A percentile compares a stretch with the other conserved stretches of the same genome.
Conservation (phyloP, 2,797 vertebrate species). For the Rhincodon typus region DNA sequence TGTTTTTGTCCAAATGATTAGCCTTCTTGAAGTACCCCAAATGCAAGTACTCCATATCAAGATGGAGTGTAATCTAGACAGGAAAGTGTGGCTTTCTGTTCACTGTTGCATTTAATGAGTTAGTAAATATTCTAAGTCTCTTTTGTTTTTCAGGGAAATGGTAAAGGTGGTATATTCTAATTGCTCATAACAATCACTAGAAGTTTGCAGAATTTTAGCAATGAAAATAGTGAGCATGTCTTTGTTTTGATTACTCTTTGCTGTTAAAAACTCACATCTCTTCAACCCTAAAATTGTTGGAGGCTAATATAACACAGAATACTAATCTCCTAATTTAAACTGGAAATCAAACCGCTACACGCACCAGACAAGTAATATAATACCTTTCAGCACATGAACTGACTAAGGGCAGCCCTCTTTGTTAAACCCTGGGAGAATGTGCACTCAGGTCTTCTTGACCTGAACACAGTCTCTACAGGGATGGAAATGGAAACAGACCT, state of each 20-base stretch:
- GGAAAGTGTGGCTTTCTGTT: background rate
- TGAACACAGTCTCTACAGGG: background rate
- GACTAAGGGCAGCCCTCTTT: constrained; percentile 6
- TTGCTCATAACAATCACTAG: background rate
- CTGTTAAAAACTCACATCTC: constrained; percentile 2
- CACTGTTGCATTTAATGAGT: background rate
- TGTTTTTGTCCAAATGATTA: background rate
- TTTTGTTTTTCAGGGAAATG: background rate
- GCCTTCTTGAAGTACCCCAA: background rate
- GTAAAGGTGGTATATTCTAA: background rate
- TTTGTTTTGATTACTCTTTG: constrained; percentile 12
- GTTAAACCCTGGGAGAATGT: background rate
- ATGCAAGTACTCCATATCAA: background rate
- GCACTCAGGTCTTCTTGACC: background rate
- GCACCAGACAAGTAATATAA: constrained; percentile 14
- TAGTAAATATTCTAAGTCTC: background rate
- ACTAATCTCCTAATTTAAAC: constrained; percentile 14
- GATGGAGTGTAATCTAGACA: background rate
- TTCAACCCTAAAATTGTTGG: background rate
- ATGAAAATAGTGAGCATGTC: background rate
- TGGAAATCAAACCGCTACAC: constrained; percentile 9
- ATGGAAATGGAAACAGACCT: constrained; percentile 13
- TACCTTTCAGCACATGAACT: constrained; percentile 2
- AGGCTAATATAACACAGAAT: background rate
- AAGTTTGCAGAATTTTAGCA: background rate